Evolutionary conservation across 2,888 invertebrate genomes (phyloP).

Genomic region (Macroteleia sp.): DNA sequence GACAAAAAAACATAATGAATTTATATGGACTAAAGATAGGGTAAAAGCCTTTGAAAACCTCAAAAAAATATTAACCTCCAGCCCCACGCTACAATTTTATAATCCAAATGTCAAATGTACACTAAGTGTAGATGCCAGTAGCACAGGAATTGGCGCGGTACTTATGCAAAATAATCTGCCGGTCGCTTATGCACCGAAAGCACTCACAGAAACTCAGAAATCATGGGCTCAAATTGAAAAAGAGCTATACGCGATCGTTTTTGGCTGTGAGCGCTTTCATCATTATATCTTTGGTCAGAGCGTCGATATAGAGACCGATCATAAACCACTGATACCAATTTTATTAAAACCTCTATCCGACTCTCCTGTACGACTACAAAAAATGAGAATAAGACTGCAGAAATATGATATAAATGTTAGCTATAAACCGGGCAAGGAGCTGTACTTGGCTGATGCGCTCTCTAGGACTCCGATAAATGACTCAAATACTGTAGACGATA

Average conservation of each 20-base stretch:
- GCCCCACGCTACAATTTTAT: conserved; percentile 58
- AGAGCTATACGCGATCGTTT: conserved; percentile 60
- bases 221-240: conserved; percentile 64
- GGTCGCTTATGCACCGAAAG: conserved; percentile 62
- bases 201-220: conserved; percentile 34
- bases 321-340: conserved; percentile 65
- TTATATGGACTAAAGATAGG: conserved; percentile 34
- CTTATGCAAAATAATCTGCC: conserved; percentile 59
- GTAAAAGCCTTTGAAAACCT: conserved; percentile 47
- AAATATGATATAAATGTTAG: conserved; percentile 49
- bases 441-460: conserved; percentile 56
- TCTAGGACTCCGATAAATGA: background rate
- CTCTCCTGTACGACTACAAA: conserved; percentile 48
- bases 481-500: conserved; percentile 16
- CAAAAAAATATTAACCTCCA: conserved; percentile 37
- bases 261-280: conserved; percentile 63
- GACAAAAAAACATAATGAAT: background rate
- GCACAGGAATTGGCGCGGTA: conserved; percentile 60
- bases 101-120: conserved; percentile 25
- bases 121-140: conserved; percentile 65
- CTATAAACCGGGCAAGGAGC: conserved; percentile 63
- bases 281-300: conserved; percentile 62
- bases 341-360: conserved; percentile 18
- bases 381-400: conserved; percentile 61
- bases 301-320: conserved; percentile 68